These are phyloP conservation scores for Callorhinus ursinus DNA, from an alignment of 2,113 vertebrate genomes.

Conservation along the genomic window DNA sequence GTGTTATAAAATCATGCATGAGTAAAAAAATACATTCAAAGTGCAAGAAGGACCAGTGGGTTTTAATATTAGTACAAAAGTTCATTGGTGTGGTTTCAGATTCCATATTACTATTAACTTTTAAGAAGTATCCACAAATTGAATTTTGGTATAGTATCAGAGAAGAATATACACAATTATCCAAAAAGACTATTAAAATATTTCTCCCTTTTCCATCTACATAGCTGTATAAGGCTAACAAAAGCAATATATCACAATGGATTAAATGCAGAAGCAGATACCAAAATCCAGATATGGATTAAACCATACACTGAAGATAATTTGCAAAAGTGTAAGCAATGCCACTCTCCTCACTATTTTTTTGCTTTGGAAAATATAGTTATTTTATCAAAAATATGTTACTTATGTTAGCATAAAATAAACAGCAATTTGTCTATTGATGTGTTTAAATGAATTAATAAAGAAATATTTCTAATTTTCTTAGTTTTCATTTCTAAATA, in stretches of 20 bases:
- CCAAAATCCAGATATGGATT: background rate
- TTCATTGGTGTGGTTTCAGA: background rate
- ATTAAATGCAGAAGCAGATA: background rate
- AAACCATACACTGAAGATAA: background rate
- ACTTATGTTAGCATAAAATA: background rate
- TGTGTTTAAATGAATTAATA: background rate
- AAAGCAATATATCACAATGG: background rate
- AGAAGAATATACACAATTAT: background rate
- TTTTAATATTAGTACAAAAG: background rate
- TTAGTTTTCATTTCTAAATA: background rate
- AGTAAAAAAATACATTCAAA: background rate
- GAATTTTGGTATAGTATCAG: conserved; percentile 30
- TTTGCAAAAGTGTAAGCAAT: background rate
- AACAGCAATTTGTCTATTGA: background rate
- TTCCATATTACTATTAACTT: background rate
- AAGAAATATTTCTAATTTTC: background rate
- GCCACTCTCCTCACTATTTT: background rate
- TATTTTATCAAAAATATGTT: background rate
- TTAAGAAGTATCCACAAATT: background rate
- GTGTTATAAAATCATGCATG: background rate
- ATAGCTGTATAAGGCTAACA: background rate
- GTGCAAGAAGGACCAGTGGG: background rate
- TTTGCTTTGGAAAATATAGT: background rate
- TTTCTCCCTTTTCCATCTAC: background rate
- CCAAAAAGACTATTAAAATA: background rate